Evolutionary conservation across 2,797 vertebrate genomes (phyloP).

Genomic region (Sparus aurata): DNA sequence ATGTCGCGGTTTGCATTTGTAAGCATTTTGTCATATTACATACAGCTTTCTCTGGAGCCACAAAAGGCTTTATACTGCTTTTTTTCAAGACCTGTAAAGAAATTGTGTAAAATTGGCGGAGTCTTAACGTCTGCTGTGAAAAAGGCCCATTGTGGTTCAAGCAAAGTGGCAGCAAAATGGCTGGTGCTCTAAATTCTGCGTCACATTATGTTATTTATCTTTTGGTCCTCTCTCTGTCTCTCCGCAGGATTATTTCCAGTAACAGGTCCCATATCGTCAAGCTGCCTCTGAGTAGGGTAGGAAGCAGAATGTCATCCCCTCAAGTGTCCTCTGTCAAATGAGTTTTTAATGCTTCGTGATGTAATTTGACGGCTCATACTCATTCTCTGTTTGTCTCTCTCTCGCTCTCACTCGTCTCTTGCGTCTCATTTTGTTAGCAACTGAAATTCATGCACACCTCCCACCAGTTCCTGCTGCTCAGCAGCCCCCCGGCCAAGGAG

Average conservation of each 20-base stretch:
- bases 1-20: no score
- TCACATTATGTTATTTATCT: conserved; percentile 45
- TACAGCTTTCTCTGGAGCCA: no score
- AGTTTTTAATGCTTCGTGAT: conserved; percentile 16
- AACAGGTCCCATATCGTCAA: conserved; percentile 99
- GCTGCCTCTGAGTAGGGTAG: conserved; percentile 98
- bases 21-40: no score
- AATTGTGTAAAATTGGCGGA: no score
- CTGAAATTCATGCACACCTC: conserved; percentile 99
- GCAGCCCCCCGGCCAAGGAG: conserved; percentile 99
- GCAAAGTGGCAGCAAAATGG: not conserved
- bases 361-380: conserved; percentile 36
- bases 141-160: not conserved
- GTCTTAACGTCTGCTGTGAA: not conserved
- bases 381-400: conserved; percentile 45
- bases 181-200: not conserved
- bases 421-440: conserved; percentile 87
- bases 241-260: conserved; percentile 97
- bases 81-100: no score
- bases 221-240: conserved; percentile 58
- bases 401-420: conserved; percentile 34
- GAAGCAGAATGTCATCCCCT: conserved; percentile 31
- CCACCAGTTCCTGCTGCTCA: conserved; percentile 99
- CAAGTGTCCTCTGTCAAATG: conserved; percentile 20
- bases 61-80: no score